Percentiles rank a stretch among this genome's conserved stretches.
These are phyloP conservation scores for Drosophila willistoni DNA, from an alignment of 1,140 invertebrate species.

Conservation along the genomic window DNA sequence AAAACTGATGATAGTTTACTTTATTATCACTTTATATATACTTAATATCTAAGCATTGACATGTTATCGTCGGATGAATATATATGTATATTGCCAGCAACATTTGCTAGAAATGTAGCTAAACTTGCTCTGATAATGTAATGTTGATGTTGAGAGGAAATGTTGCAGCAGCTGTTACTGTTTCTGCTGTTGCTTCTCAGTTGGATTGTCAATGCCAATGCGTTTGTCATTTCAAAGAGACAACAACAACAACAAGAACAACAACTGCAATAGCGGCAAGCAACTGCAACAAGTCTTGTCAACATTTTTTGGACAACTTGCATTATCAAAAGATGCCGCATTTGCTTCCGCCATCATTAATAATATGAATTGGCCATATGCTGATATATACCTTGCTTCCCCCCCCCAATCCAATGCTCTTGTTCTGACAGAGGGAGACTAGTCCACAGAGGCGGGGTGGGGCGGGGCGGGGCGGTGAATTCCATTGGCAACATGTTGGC, in stretches of 20 bases:
- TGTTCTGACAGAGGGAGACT: slow-evolving; percentile 47
- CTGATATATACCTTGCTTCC: slow-evolving; percentile 39
- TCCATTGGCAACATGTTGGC: slow-evolving; percentile 44
- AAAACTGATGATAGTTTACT: no score
- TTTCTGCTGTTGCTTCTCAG: slow-evolving; percentile 21
- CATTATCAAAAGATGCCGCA: slow-evolving; percentile 66
- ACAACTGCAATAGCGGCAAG: slow-evolving; percentile 34
- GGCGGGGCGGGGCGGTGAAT: neutral
- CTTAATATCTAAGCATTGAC: no score
- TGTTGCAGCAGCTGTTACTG: slow-evolving; percentile 29
- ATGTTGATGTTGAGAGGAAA: slow-evolving; percentile 12
- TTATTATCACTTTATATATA: no score
- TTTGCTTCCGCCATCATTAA: slow-evolving; percentile 76
- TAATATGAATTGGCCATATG: slow-evolving; percentile 67
- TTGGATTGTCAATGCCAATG: slow-evolving; percentile 52
- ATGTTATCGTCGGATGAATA: no score
- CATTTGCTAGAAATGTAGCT: slow-evolving; percentile 27
- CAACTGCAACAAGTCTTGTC: slow-evolving; percentile 43
- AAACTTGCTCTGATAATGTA: slow-evolving; percentile 3
- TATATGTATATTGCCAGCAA: no score
- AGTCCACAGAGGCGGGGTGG: neutral
- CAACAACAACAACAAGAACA: slow-evolving; percentile 38
- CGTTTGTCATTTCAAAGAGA: slow-evolving; percentile 68
- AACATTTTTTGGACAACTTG: slow-evolving; percentile 41
- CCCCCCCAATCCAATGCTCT: slow-evolving; percentile 54